Conservation (phyloP, 2,888 invertebrate genomes). For the Elmis aenea region DNA sequence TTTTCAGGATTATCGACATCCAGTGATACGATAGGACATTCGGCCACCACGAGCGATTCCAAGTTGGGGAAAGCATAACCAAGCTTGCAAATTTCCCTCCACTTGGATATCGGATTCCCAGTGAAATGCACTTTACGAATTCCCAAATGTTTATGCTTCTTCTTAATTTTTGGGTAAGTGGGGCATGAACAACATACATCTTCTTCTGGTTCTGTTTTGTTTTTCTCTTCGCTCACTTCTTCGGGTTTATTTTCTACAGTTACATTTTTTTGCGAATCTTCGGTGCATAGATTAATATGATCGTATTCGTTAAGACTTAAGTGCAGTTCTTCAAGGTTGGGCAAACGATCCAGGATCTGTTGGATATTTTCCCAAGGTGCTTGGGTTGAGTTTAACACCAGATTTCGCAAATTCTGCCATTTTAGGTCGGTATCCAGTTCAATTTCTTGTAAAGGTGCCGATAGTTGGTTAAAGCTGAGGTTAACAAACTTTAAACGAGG, state of each 20-base stretch:
- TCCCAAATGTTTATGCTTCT: constrained; percentile 53
- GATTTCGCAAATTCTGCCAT: constrained; percentile 64
- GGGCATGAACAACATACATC: constrained; percentile 28
- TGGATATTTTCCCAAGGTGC: constrained; percentile 81
- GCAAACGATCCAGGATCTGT: constrained; percentile 68
- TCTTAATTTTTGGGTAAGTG: constrained; percentile 19
- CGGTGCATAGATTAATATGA: constrained; percentile 62
- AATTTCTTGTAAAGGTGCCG: constrained; percentile 58
- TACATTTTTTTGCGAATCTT: constrained; percentile 27
- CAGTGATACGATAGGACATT: constrained; percentile 68
- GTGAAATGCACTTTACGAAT: constrained; percentile 81
- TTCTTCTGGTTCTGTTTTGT: constrained; percentile 27
- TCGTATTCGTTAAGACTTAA: constrained; percentile 86
- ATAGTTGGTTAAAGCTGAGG: constrained; percentile 81
- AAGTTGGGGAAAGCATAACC: constrained; percentile 82
- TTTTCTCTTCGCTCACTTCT: constrained; percentile 20
- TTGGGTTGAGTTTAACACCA: constrained; percentile 83
- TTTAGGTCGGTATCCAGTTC: constrained; percentile 37
- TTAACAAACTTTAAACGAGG: constrained; percentile 88
- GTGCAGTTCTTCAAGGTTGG: constrained; percentile 84
- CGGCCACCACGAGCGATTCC: constrained; percentile 79
- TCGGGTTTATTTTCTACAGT: constrained; percentile 9
- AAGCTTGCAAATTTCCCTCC: constrained; percentile 78
- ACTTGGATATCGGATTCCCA: constrained; percentile 78
- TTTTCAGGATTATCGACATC: constrained; percentile 33